A percentile compares a stretch with the other conserved stretches of the same genome.
phyloP scores from a whole-genome alignment of 2,888 invertebrate species.

The Ophraella communa region DNA sequence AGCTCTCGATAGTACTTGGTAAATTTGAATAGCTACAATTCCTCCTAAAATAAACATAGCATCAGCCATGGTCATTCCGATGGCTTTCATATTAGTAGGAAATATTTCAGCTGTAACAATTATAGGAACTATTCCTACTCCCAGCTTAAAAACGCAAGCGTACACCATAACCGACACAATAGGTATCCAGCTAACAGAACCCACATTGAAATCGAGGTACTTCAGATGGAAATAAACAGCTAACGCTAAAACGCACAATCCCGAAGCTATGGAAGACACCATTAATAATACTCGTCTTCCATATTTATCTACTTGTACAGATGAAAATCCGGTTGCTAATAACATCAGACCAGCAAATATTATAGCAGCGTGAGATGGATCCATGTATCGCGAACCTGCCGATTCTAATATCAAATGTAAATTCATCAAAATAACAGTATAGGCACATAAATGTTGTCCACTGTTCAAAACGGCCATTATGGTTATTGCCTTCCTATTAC shows the following conservation, averaged over 20 bases:
- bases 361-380: constrained; percentile 52
- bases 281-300: constrained; percentile 54
- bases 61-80: constrained; percentile 57
- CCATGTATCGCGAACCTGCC: constrained; percentile 50
- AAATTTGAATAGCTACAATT: constrained; percentile 51
- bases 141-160: constrained; percentile 53
- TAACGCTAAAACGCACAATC: constrained; percentile 49
- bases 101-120: constrained; percentile 57
- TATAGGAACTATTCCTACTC: constrained; percentile 55
- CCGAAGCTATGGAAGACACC: constrained; percentile 52
- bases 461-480: constrained; percentile 55
- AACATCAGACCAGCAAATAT: constrained; percentile 55
- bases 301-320: constrained; percentile 52
- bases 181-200: constrained; percentile 54
- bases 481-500: constrained; percentile 54
- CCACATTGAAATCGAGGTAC: constrained; percentile 44
- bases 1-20: constrained; percentile 45
- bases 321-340: constrained; percentile 48
- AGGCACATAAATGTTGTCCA: constrained; percentile 56
- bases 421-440: constrained; percentile 57
- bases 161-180: constrained; percentile 52
- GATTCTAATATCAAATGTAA: constrained; percentile 53
- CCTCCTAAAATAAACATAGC: constrained; percentile 53
- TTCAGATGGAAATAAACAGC: constrained; percentile 54
- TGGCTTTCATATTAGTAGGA: constrained; percentile 56